A percentile compares a stretch with the other conserved stretches of the same genome.
Evolutionary conservation across 2,113 vertebrate genomes (phyloP).

Genomic region (Melanerpes formicivorus): DNA sequence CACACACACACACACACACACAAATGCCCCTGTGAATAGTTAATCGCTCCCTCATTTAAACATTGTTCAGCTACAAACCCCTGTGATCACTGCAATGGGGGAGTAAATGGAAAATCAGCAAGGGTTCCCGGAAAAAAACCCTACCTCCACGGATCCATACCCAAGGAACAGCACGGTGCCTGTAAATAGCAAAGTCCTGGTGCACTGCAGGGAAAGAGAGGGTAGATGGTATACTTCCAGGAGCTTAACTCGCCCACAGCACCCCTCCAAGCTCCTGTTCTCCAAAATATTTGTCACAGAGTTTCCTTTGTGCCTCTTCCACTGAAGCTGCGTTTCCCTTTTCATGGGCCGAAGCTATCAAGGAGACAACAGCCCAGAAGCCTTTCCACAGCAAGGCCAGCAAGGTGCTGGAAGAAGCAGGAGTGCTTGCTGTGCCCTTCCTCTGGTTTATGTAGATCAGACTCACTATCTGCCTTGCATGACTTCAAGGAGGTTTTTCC

Average conservation of each 20-base stretch:
- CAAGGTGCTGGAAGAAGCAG: not conserved
- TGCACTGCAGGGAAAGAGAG: not conserved
- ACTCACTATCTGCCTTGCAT: not conserved
- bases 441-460: not conserved
- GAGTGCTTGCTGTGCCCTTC: not conserved
- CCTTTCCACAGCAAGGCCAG: not conserved
- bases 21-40: not conserved
- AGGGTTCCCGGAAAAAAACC: not conserved
- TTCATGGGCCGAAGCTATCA: not conserved
- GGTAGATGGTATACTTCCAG: not conserved
- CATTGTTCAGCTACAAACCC: not conserved
- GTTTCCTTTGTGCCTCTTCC: not conserved
- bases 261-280: not conserved
- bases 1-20: not conserved
- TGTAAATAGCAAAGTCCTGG: not conserved
- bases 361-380: not conserved
- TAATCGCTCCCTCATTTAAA: not conserved
- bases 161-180: not conserved
- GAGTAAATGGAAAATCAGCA: slow-evolving; percentile 21
- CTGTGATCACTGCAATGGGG: not conserved
- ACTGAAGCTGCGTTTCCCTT: not conserved
- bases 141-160: not conserved
- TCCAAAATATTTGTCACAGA: not conserved
- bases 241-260: not conserved
- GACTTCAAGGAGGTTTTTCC: slow-evolving; percentile 25